A percentile compares a stretch with the other conserved stretches of the same genome.
Evolutionary conservation across 2,888 invertebrate genomes (phyloP).

Genomic region (Chorisops tibialis): DNA sequence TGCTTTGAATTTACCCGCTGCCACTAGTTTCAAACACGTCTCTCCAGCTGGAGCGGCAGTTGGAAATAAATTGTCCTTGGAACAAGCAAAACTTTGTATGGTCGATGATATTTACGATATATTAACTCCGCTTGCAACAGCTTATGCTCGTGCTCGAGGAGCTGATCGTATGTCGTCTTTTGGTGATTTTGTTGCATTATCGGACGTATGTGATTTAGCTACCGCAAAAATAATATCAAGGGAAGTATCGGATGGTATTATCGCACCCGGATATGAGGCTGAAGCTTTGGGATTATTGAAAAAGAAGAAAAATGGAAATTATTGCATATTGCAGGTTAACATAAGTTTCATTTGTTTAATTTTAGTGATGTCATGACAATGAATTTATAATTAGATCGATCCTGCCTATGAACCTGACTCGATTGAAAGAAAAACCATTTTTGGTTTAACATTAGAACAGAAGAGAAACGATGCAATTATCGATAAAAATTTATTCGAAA

Average conservation of each 20-base stretch:
- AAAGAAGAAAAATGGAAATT: slow-evolving; percentile 92
- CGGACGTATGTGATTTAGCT: slow-evolving; percentile 81
- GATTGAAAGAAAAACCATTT: slow-evolving; percentile 79
- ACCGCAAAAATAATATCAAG: slow-evolving; percentile 91
- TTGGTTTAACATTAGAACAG: slow-evolving; percentile 82
- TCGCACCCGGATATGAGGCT: slow-evolving; percentile 85
- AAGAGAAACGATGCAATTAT: slow-evolving; percentile 86
- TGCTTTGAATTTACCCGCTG: slow-evolving; percentile 81
- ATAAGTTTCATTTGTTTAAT: neutral
- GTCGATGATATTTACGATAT: slow-evolving; percentile 76
- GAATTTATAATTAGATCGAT: slow-evolving; percentile 67
- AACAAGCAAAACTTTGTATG: slow-evolving; percentile 88
- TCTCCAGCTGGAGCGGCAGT: slow-evolving; percentile 97
- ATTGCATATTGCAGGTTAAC: slow-evolving; percentile 77
- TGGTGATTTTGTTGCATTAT: slow-evolving; percentile 95
- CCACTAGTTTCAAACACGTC: slow-evolving; percentile 97
- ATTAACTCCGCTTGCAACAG: slow-evolving; percentile 78
- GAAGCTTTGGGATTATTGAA: slow-evolving; percentile 82
- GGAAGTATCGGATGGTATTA: slow-evolving; percentile 96
- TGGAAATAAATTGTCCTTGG: slow-evolving; percentile 70
- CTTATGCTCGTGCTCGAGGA: slow-evolving; percentile 94
- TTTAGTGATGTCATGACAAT: slow-evolving; percentile 21
- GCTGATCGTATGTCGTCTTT: slow-evolving; percentile 99
- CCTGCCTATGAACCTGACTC: slow-evolving; percentile 75
- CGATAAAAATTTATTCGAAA: slow-evolving; percentile 70